phyloP scores from a whole-genome alignment of 2,888 invertebrate genomes.

The Nephrotoma appendiculata region DNA sequence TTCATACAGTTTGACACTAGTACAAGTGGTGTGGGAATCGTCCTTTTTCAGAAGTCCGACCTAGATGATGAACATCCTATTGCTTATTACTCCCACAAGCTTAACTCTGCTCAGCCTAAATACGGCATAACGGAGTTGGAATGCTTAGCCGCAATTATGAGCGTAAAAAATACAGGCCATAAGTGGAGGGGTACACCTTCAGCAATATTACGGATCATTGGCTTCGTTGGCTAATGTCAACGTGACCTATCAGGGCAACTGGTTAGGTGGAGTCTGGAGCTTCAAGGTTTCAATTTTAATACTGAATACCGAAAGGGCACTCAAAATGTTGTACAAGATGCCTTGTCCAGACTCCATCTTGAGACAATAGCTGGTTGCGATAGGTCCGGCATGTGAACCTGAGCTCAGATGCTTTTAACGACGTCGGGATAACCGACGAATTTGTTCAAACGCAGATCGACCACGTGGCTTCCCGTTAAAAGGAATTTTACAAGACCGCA shows the following conservation, averaged over 20 bases:
- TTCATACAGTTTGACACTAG: neutral
- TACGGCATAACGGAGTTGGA: neutral
- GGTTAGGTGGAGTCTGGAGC: neutral
- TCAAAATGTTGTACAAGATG: neutral
- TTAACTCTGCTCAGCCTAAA: neutral
- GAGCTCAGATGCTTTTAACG: too few relatives aligned
- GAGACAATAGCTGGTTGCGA: neutral
- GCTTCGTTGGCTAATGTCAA: neutral
- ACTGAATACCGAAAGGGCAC: neutral
- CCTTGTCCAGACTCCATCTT: neutral
- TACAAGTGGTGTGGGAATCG: neutral
- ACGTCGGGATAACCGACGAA: too few relatives aligned
- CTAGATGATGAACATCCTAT: neutral
- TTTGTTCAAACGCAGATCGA: too few relatives aligned
- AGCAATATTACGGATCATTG: neutral
- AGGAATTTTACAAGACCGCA: too few relatives aligned
- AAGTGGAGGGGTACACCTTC: neutral
- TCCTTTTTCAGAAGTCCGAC: neutral
- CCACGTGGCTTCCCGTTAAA: too few relatives aligned
- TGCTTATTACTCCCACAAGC: neutral
- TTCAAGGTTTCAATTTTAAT: neutral
- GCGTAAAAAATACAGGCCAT: neutral
- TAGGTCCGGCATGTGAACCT: too few relatives aligned
- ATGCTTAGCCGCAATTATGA: neutral
- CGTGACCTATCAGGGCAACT: neutral